Evolutionary conservation across 2,888 invertebrate species (phyloP).

Genomic region (Nemurella pictetii): DNA sequence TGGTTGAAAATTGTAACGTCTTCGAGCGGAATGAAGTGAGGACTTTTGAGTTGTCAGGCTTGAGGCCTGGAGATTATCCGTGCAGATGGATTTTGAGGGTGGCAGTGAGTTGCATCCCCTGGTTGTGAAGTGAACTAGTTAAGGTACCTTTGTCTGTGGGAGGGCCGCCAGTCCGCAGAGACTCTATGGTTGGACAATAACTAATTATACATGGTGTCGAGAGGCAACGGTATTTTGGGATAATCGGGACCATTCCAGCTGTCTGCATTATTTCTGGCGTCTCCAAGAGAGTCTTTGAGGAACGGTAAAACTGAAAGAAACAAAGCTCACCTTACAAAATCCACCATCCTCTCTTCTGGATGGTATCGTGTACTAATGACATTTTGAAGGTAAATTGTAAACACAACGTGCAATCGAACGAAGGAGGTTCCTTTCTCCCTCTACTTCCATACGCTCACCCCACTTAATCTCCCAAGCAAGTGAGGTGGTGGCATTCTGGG

Average conservation of each 20-base stretch:
- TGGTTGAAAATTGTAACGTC: background rate
- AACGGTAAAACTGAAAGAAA: background rate
- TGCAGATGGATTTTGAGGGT: background rate
- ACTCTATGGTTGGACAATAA: background rate
- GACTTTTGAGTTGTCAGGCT: background rate
- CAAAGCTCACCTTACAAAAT: background rate
- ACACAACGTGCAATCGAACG: background rate
- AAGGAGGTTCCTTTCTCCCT: constrained; percentile 20
- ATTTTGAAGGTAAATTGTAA: background rate
- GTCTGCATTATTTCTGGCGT: constrained; percentile 16
- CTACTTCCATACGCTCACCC: background rate
- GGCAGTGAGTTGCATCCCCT: background rate
- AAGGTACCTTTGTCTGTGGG: background rate
- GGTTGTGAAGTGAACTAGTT: background rate
- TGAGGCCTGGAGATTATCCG: background rate
- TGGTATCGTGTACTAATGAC: constrained; percentile 4
- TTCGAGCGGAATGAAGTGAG: background rate
- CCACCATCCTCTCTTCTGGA: constrained; percentile 15
- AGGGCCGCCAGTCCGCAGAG: background rate
- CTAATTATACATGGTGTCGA: constrained; percentile 3
- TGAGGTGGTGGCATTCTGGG: constrained; percentile 15
- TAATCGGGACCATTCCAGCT: background rate
- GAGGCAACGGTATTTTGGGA: constrained; percentile 16
- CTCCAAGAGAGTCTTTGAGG: background rate
- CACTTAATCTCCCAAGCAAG: background rate